phyloP scores from a whole-genome alignment of 2,888 invertebrate species.

The Drosophila atroscutellata region DNA sequence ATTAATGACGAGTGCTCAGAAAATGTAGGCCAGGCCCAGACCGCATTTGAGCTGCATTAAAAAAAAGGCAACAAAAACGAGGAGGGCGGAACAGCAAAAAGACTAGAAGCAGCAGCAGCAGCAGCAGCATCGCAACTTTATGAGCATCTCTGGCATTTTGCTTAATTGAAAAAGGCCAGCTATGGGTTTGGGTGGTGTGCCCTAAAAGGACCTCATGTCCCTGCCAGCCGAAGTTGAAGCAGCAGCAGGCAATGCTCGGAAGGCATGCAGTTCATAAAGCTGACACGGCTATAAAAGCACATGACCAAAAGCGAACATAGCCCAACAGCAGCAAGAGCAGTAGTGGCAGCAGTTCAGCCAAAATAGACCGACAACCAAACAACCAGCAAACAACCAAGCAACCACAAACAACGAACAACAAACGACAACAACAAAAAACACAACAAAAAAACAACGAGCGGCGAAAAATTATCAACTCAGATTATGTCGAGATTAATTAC shows the following conservation, averaged over 20 bases:
- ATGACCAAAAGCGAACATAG: slow-evolving; percentile 63
- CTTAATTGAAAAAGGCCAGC: slow-evolving; percentile 75
- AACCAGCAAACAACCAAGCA: slow-evolving; percentile 37
- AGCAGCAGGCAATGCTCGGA: slow-evolving; percentile 36
- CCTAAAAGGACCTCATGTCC: slow-evolving; percentile 74
- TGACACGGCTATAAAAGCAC: slow-evolving; percentile 76
- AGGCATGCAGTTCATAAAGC: slow-evolving; percentile 75
- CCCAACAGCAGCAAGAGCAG: slow-evolving; percentile 28
- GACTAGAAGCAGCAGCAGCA: slow-evolving; percentile 19
- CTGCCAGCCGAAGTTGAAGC: slow-evolving; percentile 37
- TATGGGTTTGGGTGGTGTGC: slow-evolving; percentile 36
- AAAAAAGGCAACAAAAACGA: slow-evolving; percentile 5
- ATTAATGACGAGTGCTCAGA: slow-evolving; percentile 69
- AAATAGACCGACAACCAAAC: slow-evolving; percentile 63
- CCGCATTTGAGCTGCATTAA: slow-evolving; percentile 42
- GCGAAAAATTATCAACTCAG: slow-evolving; percentile 84
- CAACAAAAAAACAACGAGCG: slow-evolving; percentile 53
- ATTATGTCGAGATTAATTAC: slow-evolving; percentile 85
- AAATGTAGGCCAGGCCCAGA: slow-evolving; percentile 68
- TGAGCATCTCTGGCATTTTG: slow-evolving; percentile 72
- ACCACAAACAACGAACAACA: slow-evolving; percentile 46
- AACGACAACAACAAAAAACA: slow-evolving; percentile 34
- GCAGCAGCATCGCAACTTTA: slow-evolving; percentile 58
- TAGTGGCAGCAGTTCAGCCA: slow-evolving; percentile 35
- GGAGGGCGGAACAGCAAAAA: slow-evolving; percentile 8